phyloP scores from a whole-genome alignment of 1,140 invertebrate genomes.

The Drosophila albomicans region DNA sequence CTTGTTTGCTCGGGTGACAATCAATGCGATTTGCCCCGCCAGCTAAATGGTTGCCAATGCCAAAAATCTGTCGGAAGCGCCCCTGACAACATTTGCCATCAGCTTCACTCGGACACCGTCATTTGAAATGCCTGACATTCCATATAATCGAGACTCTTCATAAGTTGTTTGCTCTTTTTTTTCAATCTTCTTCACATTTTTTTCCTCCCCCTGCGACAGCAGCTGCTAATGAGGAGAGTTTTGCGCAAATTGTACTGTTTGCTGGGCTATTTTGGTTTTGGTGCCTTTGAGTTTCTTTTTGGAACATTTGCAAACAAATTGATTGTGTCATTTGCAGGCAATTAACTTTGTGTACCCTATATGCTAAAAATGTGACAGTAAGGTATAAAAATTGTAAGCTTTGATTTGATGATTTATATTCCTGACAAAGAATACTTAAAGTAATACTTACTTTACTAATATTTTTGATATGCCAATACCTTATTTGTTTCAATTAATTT shows the following conservation, averaged over 20 bases:
- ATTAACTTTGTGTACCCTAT: conserved; percentile 28
- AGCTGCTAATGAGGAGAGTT: conserved; percentile 56
- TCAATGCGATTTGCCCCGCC: conserved; percentile 55
- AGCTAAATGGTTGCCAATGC: conserved; percentile 31
- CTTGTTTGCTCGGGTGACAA: conserved; percentile 64
- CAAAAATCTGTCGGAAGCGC: conserved; percentile 27
- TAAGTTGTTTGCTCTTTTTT: background rate
- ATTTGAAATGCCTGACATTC: background rate
- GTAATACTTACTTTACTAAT: too few species aligned
- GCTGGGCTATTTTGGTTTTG: conserved; percentile 2
- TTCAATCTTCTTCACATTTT: conserved; percentile 2
- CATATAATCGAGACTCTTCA: conserved; percentile 5
- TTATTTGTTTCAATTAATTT: too few species aligned
- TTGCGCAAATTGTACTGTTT: conserved; percentile 12
- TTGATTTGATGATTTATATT: too few species aligned
- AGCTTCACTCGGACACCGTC: background rate
- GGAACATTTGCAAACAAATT: conserved; percentile 48
- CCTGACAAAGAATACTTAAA: too few species aligned
- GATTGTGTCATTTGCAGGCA: conserved; percentile 65
- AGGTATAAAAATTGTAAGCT: background rate
- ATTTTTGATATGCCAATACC: too few species aligned
- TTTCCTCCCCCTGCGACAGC: conserved; percentile 1
- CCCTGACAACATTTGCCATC: conserved; percentile 7
- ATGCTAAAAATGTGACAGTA: background rate
- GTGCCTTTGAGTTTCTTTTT: conserved; percentile 5